Base-by-base conservation (phyloP, 2,113 vertebrate genomes). In the Alexandromys fortis region DNA sequence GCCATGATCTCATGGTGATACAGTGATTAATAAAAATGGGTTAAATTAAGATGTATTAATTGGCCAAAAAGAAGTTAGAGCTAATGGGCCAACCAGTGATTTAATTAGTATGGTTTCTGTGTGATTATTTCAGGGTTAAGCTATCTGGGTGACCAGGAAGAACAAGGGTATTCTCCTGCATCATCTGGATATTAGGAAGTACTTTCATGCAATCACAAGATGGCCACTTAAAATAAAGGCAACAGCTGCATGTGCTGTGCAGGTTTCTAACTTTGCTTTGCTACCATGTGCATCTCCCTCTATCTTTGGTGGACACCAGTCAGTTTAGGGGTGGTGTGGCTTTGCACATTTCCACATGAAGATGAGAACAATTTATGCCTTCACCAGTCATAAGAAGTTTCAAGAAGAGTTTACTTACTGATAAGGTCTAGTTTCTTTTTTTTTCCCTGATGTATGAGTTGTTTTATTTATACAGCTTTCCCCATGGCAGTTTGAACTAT, bases 231-330 rank as follows among this genome's bases (percentile, higher is more conserved):
- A 58, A 86, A 83, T 30, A 72, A 68, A 72, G 7, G 22, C n/a
- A 30, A 52, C 81, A 45, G 6, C 26, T 35, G 12, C 26, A 10
- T 13, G 68, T 38, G 11, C 33, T 85, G 42, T 72, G 35, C 42
- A 72, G 73, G 55, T 42, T 89, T 14, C 35, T 65, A 78, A 19
- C 42, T 61, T 47, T 35, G 30, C 13, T 87, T 24, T 58, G 45
- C 5, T 75, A 6, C 19, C 1, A 0, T 47, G 6, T 16, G 0
- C 13, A 21, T n/a, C 49, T 52, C 22, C 7, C 3, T 79, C 28
- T 52, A 3, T 21, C 45, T 68, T 95, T 38, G 21, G 24, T 28
- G 38, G 35, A 91, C 30, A 8, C 21, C 22, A 10, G 61, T 55
- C 63, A 88, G 14, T 7, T 82, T 38, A 61, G 75, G 55, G 52